Conservation (phyloP, 2,797 vertebrate species). For the Pempheris klunzingeri region DNA sequence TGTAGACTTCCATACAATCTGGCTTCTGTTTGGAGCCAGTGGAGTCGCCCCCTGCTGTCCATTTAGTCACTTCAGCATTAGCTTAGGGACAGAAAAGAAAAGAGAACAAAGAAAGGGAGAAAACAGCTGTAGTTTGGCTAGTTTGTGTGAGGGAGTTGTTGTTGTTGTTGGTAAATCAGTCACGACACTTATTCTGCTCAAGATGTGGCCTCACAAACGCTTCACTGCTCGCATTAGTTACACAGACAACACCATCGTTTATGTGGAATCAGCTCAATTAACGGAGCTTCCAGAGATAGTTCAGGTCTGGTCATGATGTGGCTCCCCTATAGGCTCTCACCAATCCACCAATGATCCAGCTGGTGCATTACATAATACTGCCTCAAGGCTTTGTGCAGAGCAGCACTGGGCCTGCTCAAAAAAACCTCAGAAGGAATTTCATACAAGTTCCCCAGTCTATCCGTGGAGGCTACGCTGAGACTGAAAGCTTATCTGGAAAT, state of each 20-base stretch:
- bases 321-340: constrained; percentile 50
- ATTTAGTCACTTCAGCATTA: too few species aligned
- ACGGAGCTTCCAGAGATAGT: constrained; percentile 38
- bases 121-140: too few species aligned
- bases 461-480: constrained; percentile 53
- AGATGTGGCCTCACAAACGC: neutral
- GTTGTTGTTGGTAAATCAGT: neutral
- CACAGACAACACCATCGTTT: constrained; percentile 21
- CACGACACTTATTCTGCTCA: neutral
- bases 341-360: constrained; percentile 77
- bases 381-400: constrained; percentile 69
- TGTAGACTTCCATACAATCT: too few species aligned
- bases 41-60: too few species aligned
- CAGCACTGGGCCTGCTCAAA: constrained; percentile 55
- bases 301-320: constrained; percentile 55
- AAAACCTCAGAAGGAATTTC: constrained; percentile 67
- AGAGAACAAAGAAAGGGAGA: too few species aligned
- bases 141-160: too few species aligned
- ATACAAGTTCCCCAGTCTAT: constrained; percentile 48
- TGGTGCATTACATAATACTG: constrained; percentile 79
- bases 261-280: constrained; percentile 34
- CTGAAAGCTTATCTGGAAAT: constrained; percentile 61
- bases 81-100: too few species aligned
- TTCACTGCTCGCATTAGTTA: neutral
- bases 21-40: too few species aligned